Percentiles rank a stretch among this genome's conserved stretches.
Evolutionary conservation across 1,140 invertebrate genomes (phyloP).

Genomic region (Periplaneta americana): DNA sequence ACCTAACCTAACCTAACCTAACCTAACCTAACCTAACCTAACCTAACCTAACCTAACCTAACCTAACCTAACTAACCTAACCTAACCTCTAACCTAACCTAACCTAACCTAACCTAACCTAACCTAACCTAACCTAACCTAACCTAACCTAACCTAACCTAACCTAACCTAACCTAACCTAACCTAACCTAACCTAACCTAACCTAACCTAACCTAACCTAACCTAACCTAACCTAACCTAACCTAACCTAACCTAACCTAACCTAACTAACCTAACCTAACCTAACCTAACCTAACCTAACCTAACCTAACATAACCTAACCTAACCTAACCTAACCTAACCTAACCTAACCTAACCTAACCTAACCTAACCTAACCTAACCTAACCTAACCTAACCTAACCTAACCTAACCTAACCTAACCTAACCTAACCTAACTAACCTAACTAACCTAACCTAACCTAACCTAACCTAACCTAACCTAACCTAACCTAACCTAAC

Average conservation of each 20-base stretch:
- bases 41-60: constrained; percentile 29
- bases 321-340: constrained; percentile 22
- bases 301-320: too few relatives aligned
- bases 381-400: too few relatives aligned
- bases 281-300: too few relatives aligned
- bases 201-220: constrained; percentile 29
- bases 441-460: too few relatives aligned
- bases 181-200: constrained; percentile 29
- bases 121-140: constrained; percentile 33
- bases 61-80: constrained; percentile 28
- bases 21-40: constrained; percentile 28
- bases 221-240: constrained; percentile 26
- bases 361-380: constrained; percentile 21
- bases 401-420: too few relatives aligned
- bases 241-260: constrained; percentile 29
- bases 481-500: too few relatives aligned
- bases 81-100: constrained; percentile 30
- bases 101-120: constrained; percentile 32
- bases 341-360: constrained; percentile 23
- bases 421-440: too few relatives aligned
- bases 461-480: too few relatives aligned
- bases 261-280: constrained; percentile 18
- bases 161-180: constrained; percentile 29
- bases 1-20: constrained; percentile 27
- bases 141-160: constrained; percentile 34